Percentiles rank a stretch among this genome's conserved stretches.
These are phyloP conservation scores for Siniperca obscura DNA, from an alignment of 2,797 vertebrate species.

Conservation along the genomic window DNA sequence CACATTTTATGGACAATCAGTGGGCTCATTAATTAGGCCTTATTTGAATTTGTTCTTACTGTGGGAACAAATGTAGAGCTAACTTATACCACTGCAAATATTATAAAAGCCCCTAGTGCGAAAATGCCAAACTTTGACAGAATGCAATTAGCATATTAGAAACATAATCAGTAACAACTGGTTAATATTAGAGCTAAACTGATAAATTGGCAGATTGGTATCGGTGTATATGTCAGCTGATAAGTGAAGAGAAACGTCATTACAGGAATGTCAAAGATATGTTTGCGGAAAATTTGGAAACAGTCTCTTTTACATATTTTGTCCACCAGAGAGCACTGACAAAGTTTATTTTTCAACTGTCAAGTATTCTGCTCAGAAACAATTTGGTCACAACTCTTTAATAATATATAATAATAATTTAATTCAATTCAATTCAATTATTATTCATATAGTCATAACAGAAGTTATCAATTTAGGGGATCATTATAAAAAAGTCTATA, in stretches of 20 bases:
- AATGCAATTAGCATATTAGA: constrained; percentile 24
- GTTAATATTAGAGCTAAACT: neutral
- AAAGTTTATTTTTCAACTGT: neutral
- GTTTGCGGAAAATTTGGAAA: neutral
- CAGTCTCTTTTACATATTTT: neutral
- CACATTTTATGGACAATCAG: constrained; percentile 9
- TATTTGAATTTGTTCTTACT: constrained; percentile 24
- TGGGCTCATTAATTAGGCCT: constrained; percentile 29
- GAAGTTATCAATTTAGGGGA: too few relatives aligned
- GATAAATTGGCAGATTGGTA: constrained; percentile 12
- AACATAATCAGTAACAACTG: neutral
- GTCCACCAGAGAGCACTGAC: neutral
- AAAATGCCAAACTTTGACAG: constrained; percentile 3
- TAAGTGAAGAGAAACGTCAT: constrained; percentile 2
- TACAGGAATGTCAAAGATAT: neutral
- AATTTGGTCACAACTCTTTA: too few relatives aligned
- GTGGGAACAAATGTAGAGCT: constrained; percentile 11
- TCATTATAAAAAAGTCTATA: too few relatives aligned
- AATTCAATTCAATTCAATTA: too few relatives aligned
- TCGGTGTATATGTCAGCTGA: neutral
- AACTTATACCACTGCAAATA: constrained; percentile 15
- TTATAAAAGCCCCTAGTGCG: neutral
- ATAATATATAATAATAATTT: too few relatives aligned
- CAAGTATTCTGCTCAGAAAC: neutral
- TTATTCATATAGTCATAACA: too few relatives aligned